Evolutionary conservation across 30 jellyfish, hydroid and myxozoan genomes (phyloP), one percentile per base, ranked within the genome.

Genomic region (Catostylus mosaicus): DNA sequence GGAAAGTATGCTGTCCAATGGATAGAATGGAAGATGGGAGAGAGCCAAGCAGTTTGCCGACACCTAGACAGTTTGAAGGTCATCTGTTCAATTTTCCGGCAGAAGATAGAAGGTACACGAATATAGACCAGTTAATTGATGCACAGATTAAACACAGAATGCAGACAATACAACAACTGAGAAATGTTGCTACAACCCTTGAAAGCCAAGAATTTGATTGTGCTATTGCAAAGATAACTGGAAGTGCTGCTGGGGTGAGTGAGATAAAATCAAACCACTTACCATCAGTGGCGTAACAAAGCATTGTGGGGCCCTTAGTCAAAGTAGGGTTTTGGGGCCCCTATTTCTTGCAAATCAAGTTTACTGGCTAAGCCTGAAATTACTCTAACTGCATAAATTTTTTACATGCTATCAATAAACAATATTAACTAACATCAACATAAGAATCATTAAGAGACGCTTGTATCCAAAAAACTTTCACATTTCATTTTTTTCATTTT

Each of bases 161-260:
- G 65, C 23, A 12, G 7, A 80, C 90, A 16, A 56, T 80, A 6
- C 10, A 34, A 2, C 77, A 45, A 10, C 56, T 80, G 56, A 67
- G 90, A 54, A 23, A 22, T 23, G 73, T 73, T 26, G 93, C 86
- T 3, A 35, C 20, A 8, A 75, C 33, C 2, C 74, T 83, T 33
- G 33, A 45, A 7, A 30, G 35, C 11, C 73, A 37, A 6, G 86
- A 83, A 56, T 67, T 83, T 31, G 36, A 70, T 23, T 71, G 86
- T 57, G 80, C 86, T 54, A 83, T 75, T 27, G 86, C 81, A 22
- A 83, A 83, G 23, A 52, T 70, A 45, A 77, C 80, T 43, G 93
- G 93, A 37, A 27, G 76, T 14, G 86, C 75, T 10, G 47, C 67
- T 5, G 86, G 74, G 81, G 90, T 80, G 50, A 30, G 71, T 59